Base-by-base conservation (phyloP, 2,888 invertebrate genomes). In the Druceiella hillmani region DNA sequence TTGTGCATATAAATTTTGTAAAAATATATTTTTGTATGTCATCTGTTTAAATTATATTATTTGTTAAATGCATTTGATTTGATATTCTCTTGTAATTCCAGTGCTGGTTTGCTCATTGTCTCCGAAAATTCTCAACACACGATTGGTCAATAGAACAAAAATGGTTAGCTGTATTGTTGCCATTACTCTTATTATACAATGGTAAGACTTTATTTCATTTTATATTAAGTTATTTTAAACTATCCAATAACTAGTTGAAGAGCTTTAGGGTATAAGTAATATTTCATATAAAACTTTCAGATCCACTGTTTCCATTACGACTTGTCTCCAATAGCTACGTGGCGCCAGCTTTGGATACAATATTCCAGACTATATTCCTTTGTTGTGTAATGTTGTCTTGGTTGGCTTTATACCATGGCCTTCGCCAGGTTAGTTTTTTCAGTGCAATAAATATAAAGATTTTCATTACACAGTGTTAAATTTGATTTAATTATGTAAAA, bases 71-170 rank as follows among this genome's bases (percentile, higher is more conserved):
- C n/a, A n/a, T n/a, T n/a, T n/a, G n/a, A n/a, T 20, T 20, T 12
- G 12, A 9, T 35, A 33, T 41, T 45, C 38, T 33, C 27, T 50
- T 51, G 47, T 58, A 50, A 33, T 74, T 75, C 46, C 67, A 97
- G 97, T 91, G 91, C 58, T 90, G 92, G 87, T 95, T 92, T 62
- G 87, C 88, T 22, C 88, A 92, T 62, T 81, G 86, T 0, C 68
- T 98, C 48, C 75, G 91, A 50, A 88, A 86, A 58, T 97, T 90
- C 64, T 81, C 87, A 0, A 74, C 90, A 27, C 79, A 83, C 51
- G 93, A 95, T 62, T 98, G 95, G 97, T 92, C 95, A 1, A 91
- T 95, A 53, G 98, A 98, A 63, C 97, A 98, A 59, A 92, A 89
- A 62, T 98, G 97, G 97, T 80, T 95, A 62, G 87, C 91, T 1